Evolutionary conservation across 2,888 invertebrate genomes (phyloP), one percentile per base, ranked within the genome.

Genomic region (Hirtodrosophila confusa): DNA sequence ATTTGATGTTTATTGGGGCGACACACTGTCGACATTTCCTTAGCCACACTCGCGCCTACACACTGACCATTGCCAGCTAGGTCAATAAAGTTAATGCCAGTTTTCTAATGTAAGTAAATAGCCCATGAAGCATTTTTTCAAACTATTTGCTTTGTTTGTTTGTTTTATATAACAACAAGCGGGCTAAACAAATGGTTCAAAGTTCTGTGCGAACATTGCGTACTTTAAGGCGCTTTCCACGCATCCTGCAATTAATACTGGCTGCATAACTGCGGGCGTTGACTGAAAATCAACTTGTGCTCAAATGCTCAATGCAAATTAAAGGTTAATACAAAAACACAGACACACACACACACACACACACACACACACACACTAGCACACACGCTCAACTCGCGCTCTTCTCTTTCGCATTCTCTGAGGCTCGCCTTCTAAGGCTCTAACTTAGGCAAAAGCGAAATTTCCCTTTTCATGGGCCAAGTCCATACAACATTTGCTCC

Each of bases 81-180:
- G 73, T 73, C 74, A 78, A 74, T 74, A 74, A 62, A 73, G 50
- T 73, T 78, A 73, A 74, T 74, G 57, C 17, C 69, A 41, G 50
- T 61, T 77, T 17, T 73, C 60, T 56, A 71, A 71, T 71, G 77
- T n/a, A n/a, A 60, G 60, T 60, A 72, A 76, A 72, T 71, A 60
- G 41, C 27, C 33, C 29, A 39, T 39, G 33, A 58, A 33, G 24
- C 41, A 49, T 17, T 12, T 7, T 27, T 47, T 4, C 10, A 27
- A 3, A 5, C n/a, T 43, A 7, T 9, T 8, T 35, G 3, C 3
- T 11, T 5, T 58, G 10, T n/a, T 24, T 60, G 10, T 24, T 33
- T 68, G 41, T 24, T 70, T 72, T 73, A 76, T 56, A 71, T 73
- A 71, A 76, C 65, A 60, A 48, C 36, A 36, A 36, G n/a, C 63